Evolutionary conservation across 2,797 vertebrate genomes (phyloP).

Genomic region (Crax fasciolata): DNA sequence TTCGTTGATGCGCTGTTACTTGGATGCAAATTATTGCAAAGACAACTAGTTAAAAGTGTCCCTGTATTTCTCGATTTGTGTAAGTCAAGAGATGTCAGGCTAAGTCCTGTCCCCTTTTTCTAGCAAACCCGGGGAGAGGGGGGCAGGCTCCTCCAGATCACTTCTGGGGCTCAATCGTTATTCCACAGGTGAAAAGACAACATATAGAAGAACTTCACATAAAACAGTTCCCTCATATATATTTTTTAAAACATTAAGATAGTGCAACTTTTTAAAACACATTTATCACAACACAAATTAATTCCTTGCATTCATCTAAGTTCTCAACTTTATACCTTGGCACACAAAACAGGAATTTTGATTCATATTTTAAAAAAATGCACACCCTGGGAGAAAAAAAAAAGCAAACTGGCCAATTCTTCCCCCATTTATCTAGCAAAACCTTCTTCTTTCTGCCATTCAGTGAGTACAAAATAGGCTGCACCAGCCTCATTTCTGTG

Average conservation of each 20-base stretch:
- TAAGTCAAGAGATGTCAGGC: slow-evolving; percentile 81
- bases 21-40: slow-evolving; percentile 81
- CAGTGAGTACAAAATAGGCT: slow-evolving; percentile 77
- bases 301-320: slow-evolving; percentile 84
- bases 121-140: slow-evolving; percentile 78
- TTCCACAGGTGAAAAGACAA: slow-evolving; percentile 85
- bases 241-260: slow-evolving; percentile 84
- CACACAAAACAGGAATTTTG: slow-evolving; percentile 92
- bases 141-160: slow-evolving; percentile 83
- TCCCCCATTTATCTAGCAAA: slow-evolving; percentile 75
- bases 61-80: slow-evolving; percentile 65
- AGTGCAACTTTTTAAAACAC: slow-evolving; percentile 94
- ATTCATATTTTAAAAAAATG: slow-evolving; percentile 72
- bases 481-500: slow-evolving; percentile 76
- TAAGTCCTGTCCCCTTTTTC: slow-evolving; percentile 84
- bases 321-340: slow-evolving; percentile 90
- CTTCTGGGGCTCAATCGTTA: slow-evolving; percentile 82
- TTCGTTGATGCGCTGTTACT: slow-evolving; percentile 15
- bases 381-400: slow-evolving; percentile 74
- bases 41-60: slow-evolving; percentile 61
- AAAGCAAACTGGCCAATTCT: slow-evolving; percentile 82
- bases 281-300: slow-evolving; percentile 86
- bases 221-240: slow-evolving; percentile 86
- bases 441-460: slow-evolving; percentile 71
- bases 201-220: slow-evolving; percentile 82